A percentile compares a stretch with the other conserved stretches of the same genome.
Evolutionary conservation across 2,113 vertebrate genomes (phyloP).

Genomic region (Mus spicilegus): DNA sequence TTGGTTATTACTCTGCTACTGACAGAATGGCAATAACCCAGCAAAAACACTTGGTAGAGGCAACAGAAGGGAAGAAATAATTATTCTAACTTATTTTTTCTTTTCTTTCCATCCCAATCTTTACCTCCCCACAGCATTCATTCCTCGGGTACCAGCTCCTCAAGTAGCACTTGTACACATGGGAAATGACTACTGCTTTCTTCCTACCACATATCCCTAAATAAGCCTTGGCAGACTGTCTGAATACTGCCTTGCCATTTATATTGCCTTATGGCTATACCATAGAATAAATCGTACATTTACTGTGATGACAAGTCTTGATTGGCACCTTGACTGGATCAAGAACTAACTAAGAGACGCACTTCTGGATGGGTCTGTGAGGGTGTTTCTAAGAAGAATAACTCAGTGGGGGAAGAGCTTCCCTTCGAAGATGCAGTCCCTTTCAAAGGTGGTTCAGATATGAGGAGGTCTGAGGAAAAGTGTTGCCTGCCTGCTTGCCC

Average conservation of each 20-base stretch:
- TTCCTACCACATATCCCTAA: not conserved
- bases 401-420: not conserved
- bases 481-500: not conserved
- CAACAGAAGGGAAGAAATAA: not conserved
- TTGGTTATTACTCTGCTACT: not conserved
- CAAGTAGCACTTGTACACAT: not conserved
- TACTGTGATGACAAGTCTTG: not conserved
- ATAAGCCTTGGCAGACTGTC: not conserved
- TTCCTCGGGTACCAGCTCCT: not conserved
- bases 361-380: not conserved
- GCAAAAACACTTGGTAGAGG: slow-evolving; percentile 9
- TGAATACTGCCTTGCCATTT: not conserved
- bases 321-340: not conserved
- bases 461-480: not conserved
- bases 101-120: slow-evolving; percentile 6
- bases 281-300: not conserved
- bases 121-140: not conserved
- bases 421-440: too few relatives aligned
- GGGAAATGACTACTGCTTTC: not conserved
- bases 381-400: not conserved
- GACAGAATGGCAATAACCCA: not conserved
- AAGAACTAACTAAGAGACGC: too few relatives aligned
- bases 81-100: not conserved
- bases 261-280: not conserved
- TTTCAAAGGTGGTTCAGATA: not conserved